These are phyloP conservation scores for Percopsis omiscomaycus DNA, from an alignment of 2,797 vertebrate genomes.

Conservation along the genomic window DNA sequence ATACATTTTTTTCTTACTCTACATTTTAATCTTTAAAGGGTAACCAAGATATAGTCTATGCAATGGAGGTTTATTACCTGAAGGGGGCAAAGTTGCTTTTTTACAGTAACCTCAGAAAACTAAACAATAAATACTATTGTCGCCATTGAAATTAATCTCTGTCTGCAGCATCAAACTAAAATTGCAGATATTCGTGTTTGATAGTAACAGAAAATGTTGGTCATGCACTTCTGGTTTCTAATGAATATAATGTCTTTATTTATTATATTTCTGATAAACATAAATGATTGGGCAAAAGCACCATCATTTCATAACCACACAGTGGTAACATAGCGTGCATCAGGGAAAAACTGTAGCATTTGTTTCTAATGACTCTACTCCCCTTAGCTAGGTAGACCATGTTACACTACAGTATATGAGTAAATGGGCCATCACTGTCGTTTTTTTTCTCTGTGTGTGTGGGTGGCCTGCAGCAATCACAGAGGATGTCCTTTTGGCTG, in stretches of 20 bases:
- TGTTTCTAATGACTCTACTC: constrained; percentile 53
- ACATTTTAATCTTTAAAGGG: background rate
- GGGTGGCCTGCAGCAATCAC: constrained; percentile 64
- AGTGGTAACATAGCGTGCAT: background rate
- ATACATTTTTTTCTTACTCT: background rate
- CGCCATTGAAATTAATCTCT: no score
- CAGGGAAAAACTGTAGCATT: constrained; percentile 32
- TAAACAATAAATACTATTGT: no score
- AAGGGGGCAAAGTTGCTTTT: constrained; percentile 65
- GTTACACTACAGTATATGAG: constrained; percentile 53
- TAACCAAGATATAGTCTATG: background rate
- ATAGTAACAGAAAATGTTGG: no score
- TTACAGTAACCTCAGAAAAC: constrained; percentile 2
- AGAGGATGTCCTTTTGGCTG: constrained; percentile 50
- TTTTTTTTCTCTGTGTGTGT: constrained; percentile 29
- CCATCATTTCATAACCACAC: background rate
- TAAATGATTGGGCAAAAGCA: background rate
- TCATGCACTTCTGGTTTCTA: no score
- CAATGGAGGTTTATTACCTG: constrained; percentile 39
- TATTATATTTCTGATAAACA: background rate
- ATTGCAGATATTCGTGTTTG: no score
- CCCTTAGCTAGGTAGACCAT: constrained; percentile 50
- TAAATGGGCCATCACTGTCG: constrained; percentile 52
- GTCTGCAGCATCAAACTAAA: no score
- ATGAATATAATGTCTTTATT: no score